Base-by-base conservation (phyloP, 2,888 invertebrate genomes). In the Dendrolimus pini region DNA sequence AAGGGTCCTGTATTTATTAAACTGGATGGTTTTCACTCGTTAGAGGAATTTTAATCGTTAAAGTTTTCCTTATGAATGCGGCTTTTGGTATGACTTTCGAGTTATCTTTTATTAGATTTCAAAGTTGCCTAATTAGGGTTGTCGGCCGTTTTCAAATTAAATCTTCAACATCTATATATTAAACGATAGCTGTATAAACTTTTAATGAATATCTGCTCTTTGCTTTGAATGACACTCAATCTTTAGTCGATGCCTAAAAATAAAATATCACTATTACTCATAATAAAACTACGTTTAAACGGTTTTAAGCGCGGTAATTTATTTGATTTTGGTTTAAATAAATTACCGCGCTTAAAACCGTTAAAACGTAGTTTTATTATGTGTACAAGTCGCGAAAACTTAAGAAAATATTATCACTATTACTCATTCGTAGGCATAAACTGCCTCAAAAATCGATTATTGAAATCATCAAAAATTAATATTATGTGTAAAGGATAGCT, bases 61-160 rank as follows among this genome's bases (percentile, higher is more conserved):
- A 90, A 90, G 78, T 89, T 90, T 85, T 81, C 82, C 83, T 85
- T 85, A 86, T 89, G 87, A 89, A 90, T 89, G 84, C 80, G 82
- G 83, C 76, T 79, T 81, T 80, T 71, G 78, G 74, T 74, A 76
- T 76, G 80, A 80, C 75, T 82, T 83, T 78, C 76, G 67, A 85
- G 83, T 88, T 89, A 89, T 87, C 89, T 85, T 89, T 90, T 86
- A 89, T 89, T 83, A 83, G 78, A 78, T 80, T 84, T 84, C 77
- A 77, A 77, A 80, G 80, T 76, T 77, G 71, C 67, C 80, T 89
- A 88, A 89, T 89, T 88, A 86, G 78, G 82, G 79, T 77, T 82
- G 82, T 86, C 79, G 75, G 80, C 81, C 78, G 78, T 77, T 71
- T 70, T 74, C 72, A 74, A 83, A 82, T 84, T 72, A 83, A 83